Evolutionary conservation across 1,140 invertebrate species (phyloP).

Genomic region (Zaprionus kolodkinae): DNA sequence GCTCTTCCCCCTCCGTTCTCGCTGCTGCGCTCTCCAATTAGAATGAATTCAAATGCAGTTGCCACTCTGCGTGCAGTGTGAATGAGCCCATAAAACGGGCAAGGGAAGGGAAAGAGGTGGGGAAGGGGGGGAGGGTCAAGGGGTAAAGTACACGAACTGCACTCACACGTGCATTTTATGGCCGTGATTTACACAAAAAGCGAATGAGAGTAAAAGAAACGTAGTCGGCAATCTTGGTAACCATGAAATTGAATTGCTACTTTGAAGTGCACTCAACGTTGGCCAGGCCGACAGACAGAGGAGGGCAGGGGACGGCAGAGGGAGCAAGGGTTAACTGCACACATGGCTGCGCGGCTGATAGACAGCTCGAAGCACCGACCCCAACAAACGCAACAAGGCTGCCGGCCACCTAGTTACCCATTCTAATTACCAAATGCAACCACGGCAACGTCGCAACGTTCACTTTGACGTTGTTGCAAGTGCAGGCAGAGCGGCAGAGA

Average conservation of each 20-base stretch:
- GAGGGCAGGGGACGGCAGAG: neutral
- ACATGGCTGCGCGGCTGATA: constrained; percentile 73
- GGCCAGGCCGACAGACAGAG: constrained; percentile 7
- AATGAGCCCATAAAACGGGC: constrained; percentile 33
- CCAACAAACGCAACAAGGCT: constrained; percentile 21
- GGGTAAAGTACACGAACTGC: constrained; percentile 32
- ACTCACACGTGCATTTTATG: constrained; percentile 71
- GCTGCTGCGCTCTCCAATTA: constrained; percentile 22
- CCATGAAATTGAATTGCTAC: constrained; percentile 82
- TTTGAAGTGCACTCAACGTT: constrained; percentile 79
- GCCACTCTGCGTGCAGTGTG: constrained; percentile 25
- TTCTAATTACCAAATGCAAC: constrained; percentile 68
- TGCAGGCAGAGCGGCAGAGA: constrained; percentile 8
- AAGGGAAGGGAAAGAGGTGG: too few species aligned
- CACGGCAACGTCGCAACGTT: constrained; percentile 37
- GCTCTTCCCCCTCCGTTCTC: neutral
- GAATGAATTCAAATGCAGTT: constrained; percentile 66
- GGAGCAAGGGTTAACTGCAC: constrained; percentile 64
- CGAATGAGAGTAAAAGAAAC: constrained; percentile 15
- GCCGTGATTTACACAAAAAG: constrained; percentile 59
- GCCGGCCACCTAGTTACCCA: constrained; percentile 70
- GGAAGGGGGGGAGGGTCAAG: too few species aligned
- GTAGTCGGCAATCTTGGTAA: constrained; percentile 47
- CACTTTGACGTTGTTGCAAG: constrained; percentile 46
- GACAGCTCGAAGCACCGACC: constrained; percentile 40